These are phyloP conservation scores for Musca domestica DNA, from an alignment of 1,140 invertebrate genomes.

Conservation along the genomic window DNA sequence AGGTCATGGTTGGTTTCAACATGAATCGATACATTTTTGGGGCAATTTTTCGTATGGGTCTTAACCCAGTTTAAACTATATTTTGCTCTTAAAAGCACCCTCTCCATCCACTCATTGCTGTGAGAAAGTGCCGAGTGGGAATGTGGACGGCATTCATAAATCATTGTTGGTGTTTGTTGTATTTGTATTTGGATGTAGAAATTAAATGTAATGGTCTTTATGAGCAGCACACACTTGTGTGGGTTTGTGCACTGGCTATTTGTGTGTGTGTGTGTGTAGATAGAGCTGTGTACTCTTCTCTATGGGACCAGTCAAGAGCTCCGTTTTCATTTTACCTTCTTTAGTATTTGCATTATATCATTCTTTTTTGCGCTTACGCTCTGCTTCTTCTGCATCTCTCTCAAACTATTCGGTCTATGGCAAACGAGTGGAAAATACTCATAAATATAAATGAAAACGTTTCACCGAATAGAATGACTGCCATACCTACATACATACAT, in stretches of 20 bases:
- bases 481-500: too few relatives aligned
- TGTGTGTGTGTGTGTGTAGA: neutral
- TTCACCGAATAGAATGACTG: neutral
- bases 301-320: constrained; percentile 14
- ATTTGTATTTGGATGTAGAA: neutral
- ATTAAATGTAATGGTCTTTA: constrained; percentile 9
- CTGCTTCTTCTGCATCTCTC: neutral
- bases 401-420: neutral
- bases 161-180: neutral
- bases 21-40: too few relatives aligned
- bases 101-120: too few relatives aligned
- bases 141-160: too few relatives aligned
- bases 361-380: neutral
- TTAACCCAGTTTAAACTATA: too few relatives aligned
- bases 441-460: constrained; percentile 19
- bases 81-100: too few relatives aligned
- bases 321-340: neutral
- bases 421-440: neutral
- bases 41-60: too few relatives aligned
- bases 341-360: too few relatives aligned
- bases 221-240: neutral
- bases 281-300: neutral
- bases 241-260: neutral
- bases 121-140: neutral
- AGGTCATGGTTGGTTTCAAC: too few relatives aligned